Base-by-base conservation (phyloP, 2,888 invertebrate genomes). In the Hemistola chrysoprasaria region DNA sequence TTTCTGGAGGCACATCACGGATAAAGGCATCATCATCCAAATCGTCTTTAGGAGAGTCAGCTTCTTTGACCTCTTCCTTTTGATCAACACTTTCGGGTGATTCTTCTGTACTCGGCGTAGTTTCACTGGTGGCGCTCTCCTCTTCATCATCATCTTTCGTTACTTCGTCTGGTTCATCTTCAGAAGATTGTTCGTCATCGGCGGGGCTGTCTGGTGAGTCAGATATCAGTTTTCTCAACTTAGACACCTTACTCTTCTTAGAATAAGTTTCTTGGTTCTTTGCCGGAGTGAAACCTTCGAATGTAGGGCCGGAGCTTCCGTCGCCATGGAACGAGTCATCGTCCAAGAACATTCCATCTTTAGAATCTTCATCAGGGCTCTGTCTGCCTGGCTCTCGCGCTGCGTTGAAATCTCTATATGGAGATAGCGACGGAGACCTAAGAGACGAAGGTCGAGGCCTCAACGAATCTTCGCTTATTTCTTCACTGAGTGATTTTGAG, bases 321-420 rank as follows among this genome's bases (percentile, higher is more conserved):
- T 91, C 90, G 5, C 91, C 90, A 1, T 91, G 89, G 56, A 92
- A 91, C 0, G 92, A 85, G 52, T 92, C 92, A 44, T 91, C 91
- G 28, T 91, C 90, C 41, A 91, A 78, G 1, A 92, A 92, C 0
- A 91, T 61, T 11, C 87, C 90, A 51, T 91, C 91, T 59, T 92
- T 91, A 1, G 91, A 90, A 49, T 92, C 90, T 22, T 92, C 93
- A 25, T 91, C 90, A 31, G 93, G 93, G 6, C 92, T 93, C 47
- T 92, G 88, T 34, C 89, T 79, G 47, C 90, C 92, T 7, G 90
- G 82, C 40, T 92, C 92, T 21, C 92, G 91, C 1, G 85, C 78
- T 3, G 59, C 51, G 3, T 68, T 71, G 38, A 79, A 85, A 37
- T 90, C 90, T 55, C 86, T 76, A 47, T 80, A 89, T 1, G 89